phyloP scores from a whole-genome alignment of 2,113 vertebrate species.

The Eleginops maclovinus region DNA sequence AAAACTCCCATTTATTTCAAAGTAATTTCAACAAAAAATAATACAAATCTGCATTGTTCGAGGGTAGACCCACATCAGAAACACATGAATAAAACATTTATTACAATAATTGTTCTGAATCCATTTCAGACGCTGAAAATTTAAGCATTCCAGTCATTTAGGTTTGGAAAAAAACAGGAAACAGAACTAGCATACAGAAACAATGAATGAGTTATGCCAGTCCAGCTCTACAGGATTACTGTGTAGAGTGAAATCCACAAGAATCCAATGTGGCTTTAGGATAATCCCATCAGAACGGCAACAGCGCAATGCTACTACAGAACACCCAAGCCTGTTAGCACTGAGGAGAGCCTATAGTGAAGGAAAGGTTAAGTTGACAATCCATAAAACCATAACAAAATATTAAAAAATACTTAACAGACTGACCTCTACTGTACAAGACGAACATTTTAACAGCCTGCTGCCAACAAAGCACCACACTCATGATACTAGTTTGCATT shows the following conservation, averaged over 20 bases:
- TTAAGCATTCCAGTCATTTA: conserved; percentile 50
- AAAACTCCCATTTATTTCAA: conserved; percentile 77
- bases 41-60: conserved; percentile 63
- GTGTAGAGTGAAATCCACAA: conserved; percentile 86
- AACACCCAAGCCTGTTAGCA: conserved; percentile 88
- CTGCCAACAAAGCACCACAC: conserved; percentile 52
- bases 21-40: conserved; percentile 72
- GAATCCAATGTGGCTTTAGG: conserved; percentile 89
- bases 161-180: conserved; percentile 47
- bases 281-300: conserved; percentile 89
- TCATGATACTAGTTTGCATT: conserved; percentile 27
- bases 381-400: conserved; percentile 50
- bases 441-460: conserved; percentile 59
- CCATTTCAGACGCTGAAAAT: conserved; percentile 51
- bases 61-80: conserved; percentile 19
- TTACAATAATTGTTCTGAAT: conserved; percentile 56
- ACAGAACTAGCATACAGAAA: conserved; percentile 36
- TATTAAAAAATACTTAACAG: conserved; percentile 51
- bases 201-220: conserved; percentile 71
- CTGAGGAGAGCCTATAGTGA: conserved; percentile 87
- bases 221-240: conserved; percentile 79
- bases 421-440: conserved; percentile 61
- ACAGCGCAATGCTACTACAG: conserved; percentile 86
- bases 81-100: conserved; percentile 69
- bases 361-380: conserved; percentile 76